Evolutionary conservation across 1,140 invertebrate genomes (phyloP).

Genomic region (Probaryconus sp.): DNA sequence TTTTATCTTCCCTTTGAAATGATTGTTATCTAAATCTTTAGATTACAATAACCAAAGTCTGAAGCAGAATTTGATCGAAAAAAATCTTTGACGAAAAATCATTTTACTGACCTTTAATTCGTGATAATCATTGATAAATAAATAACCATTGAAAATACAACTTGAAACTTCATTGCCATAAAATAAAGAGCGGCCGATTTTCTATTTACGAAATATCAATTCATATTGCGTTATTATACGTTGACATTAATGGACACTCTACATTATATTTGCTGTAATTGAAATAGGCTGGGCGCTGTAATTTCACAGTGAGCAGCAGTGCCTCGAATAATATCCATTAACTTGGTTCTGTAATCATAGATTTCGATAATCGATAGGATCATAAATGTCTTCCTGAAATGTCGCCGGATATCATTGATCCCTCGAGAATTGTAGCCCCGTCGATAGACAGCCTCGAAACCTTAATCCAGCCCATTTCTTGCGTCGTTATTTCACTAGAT

Average conservation of each 20-base stretch:
- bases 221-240: background rate
- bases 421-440: conserved; percentile 45
- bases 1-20: too few relatives aligned
- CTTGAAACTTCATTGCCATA: background rate
- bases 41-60: too few relatives aligned
- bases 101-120: too few relatives aligned
- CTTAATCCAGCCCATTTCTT: conserved; percentile 47
- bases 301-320: conserved; percentile 29
- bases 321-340: conserved; percentile 54
- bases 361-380: conserved; percentile 59
- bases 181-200: too few relatives aligned
- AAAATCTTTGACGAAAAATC: too few relatives aligned
- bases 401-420: conserved; percentile 41
- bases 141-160: too few relatives aligned
- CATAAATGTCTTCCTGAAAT: conserved; percentile 58
- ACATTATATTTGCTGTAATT: conserved; percentile 53
- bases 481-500: conserved; percentile 38
- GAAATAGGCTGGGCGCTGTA: conserved; percentile 47
- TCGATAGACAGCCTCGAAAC: conserved; percentile 41
- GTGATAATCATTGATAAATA: too few relatives aligned
- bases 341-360: conserved; percentile 48
- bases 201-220: too few relatives aligned
- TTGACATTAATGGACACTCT: conserved; percentile 41
- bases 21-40: too few relatives aligned
- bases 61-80: too few relatives aligned